Conservation (phyloP, 2,888 invertebrate genomes). For the Nomada lathburiana region DNA sequence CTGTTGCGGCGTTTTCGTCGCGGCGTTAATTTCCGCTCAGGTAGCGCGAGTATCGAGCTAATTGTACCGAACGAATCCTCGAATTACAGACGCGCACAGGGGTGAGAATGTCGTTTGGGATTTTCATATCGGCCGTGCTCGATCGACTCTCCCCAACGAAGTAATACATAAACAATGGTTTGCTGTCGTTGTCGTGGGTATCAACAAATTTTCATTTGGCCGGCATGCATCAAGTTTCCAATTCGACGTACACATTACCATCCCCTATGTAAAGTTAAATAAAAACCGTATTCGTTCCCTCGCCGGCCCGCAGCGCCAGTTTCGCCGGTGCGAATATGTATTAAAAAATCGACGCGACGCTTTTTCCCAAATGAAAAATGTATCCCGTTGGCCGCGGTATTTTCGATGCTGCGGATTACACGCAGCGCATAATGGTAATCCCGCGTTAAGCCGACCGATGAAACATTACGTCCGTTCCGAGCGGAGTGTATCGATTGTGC, state of each 20-base stretch:
- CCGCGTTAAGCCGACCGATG: conserved; percentile 59
- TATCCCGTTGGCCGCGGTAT: conserved; percentile 45
- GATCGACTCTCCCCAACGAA: conserved; percentile 23
- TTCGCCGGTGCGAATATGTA: not conserved
- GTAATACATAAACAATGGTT: conserved; percentile 44
- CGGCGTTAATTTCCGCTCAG: not conserved
- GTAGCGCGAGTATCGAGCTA: not conserved
- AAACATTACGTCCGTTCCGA: conserved; percentile 57
- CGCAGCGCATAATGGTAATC: conserved; percentile 65
- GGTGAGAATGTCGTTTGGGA: conserved; percentile 16
- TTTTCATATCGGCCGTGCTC: conserved; percentile 33
- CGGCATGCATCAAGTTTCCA: conserved; percentile 57
- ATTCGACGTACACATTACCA: conserved; percentile 51
- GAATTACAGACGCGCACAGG: conserved; percentile 19
- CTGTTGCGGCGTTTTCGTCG: too few relatives aligned
- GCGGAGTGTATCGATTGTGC: conserved; percentile 23
- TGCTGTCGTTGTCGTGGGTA: conserved; percentile 37
- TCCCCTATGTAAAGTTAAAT: conserved; percentile 51
- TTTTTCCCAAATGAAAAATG: conserved; percentile 49
- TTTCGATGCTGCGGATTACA: conserved; percentile 55
- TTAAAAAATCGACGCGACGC: conserved; percentile 30
- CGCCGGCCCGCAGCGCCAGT: not conserved
- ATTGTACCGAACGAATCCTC: conserved; percentile 1
- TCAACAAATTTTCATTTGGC: conserved; percentile 68
- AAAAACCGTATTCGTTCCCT: conserved; percentile 28